Evolutionary conservation across 2,797 vertebrate species (phyloP), one percentile per base, ranked within the genome.

Genomic region (Nannoperca obscura): DNA sequence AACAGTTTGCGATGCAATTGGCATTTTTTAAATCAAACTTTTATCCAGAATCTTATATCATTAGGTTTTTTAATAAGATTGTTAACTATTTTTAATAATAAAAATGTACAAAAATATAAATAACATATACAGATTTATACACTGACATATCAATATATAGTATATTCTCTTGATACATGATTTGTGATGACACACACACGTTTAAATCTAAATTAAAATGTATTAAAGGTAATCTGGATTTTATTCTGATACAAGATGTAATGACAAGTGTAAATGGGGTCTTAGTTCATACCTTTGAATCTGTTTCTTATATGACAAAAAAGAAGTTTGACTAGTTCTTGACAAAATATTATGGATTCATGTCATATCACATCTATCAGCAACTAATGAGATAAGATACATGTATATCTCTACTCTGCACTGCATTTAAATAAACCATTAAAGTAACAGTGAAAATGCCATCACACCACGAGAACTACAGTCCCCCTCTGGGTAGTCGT

Each of bases 401-500:
- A 36, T 36, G 36, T 36, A 32, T 13, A 32, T 10, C 13, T 60
- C 6, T n/a, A 7, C 9, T 61, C 40, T 72, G 27, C 22, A 54
- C 24, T 42, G 38, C n/a, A 3, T 52, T 38, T 44, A 66, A 71
- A 46, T 27, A 15, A 40, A 7, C 8, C 32, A 58, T 60, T 13
- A 60, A 42, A 47, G 44, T 36, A 52, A 75, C n/a, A 61, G 34
- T 10, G 19, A 40, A 57, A n/a, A 50, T 60, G 15, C 61, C 46
- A 69, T 58, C 15, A 54, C 5, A 1, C 42, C 27, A 49, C 5
- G 38, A 20, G 34, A 0, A 7, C 17, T 13, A 11, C 27, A 58
- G 30, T 49, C 7, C 19, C 34, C 34, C 17, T 52, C 52, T 46
- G 8, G 46, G 50, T 20, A 13, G 30, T 5, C 5, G 3, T 34